phyloP scores from a whole-genome alignment of 2,113 vertebrate genomes.

The Chaetops frenatus region DNA sequence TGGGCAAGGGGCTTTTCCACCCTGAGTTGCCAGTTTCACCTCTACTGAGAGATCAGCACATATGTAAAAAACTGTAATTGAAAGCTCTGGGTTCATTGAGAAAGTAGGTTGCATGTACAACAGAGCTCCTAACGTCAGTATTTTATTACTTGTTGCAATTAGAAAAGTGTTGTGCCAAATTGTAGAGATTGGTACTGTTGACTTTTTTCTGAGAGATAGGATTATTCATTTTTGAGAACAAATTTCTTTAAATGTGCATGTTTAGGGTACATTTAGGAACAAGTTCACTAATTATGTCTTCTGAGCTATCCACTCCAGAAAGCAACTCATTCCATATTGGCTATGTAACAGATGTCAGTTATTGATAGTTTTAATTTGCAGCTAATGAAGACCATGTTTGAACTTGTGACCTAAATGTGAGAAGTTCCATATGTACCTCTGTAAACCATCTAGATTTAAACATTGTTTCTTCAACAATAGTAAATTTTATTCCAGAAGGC shows the following conservation, averaged over 20 bases:
- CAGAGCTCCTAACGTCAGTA: neutral
- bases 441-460: neutral
- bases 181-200: neutral
- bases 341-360: neutral
- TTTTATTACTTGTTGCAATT: neutral
- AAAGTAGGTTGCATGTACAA: neutral
- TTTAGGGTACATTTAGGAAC: neutral
- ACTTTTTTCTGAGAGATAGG: neutral
- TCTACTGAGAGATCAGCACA: neutral
- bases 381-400: constrained; percentile 14
- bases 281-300: neutral
- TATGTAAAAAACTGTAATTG: neutral
- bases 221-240: neutral
- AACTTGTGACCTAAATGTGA: constrained; percentile 17
- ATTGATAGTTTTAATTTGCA: constrained; percentile 19
- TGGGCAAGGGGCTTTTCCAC: neutral
- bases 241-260: neutral
- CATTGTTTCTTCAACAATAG: neutral
- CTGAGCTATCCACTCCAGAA: neutral
- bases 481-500: neutral
- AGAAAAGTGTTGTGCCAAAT: neutral
- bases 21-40: neutral
- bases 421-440: neutral
- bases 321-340: neutral
- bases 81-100: neutral